A percentile compares a stretch with the other conserved stretches of the same genome.
These are phyloP conservation scores for Scaptomyza reducta DNA, from an alignment of 2,888 invertebrate genomes.

Conservation along the genomic window DNA sequence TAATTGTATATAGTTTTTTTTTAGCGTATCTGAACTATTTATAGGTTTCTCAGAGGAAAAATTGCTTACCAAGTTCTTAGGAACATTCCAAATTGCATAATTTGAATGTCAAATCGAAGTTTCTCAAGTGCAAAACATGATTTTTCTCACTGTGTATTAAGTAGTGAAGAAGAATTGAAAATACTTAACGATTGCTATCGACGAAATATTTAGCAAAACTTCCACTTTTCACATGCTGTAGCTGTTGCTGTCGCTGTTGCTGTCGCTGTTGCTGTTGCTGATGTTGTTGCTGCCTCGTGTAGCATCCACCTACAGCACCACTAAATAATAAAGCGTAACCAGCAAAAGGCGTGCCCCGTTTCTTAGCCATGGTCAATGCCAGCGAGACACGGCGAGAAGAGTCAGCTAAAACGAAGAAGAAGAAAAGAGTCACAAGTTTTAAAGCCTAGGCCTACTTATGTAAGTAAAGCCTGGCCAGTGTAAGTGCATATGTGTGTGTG, in stretches of 20 bases:
- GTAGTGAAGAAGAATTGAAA: constrained; percentile 22
- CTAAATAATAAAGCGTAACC: constrained; percentile 79
- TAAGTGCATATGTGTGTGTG: no score
- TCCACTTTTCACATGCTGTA: constrained; percentile 67
- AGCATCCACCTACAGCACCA: constrained; percentile 69
- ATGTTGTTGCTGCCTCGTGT: constrained; percentile 2
- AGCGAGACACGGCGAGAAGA: constrained; percentile 29
- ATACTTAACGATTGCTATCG: constrained; percentile 55
- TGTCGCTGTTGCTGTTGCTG: constrained; percentile 17
- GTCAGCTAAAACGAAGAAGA: constrained; percentile 16
- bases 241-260: constrained; percentile 5
- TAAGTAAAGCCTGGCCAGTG: constrained; percentile 72
- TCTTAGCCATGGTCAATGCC: constrained; percentile 26
- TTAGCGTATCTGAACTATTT: no score
- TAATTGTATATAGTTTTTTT: no score
- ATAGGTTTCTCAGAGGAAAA: no score
- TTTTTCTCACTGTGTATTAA: constrained; percentile 1
- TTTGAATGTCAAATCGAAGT: neutral
- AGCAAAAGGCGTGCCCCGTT: constrained; percentile 74
- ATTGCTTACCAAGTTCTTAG: no score
- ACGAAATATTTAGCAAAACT: constrained; percentile 71
- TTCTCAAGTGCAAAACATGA: neutral
- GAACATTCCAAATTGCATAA: no score
- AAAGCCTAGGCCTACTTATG: constrained; percentile 73
- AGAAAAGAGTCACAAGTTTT: constrained; percentile 40